Conservation (phyloP, 2,888 invertebrate species). For the Pediacus dermestoides region DNA sequence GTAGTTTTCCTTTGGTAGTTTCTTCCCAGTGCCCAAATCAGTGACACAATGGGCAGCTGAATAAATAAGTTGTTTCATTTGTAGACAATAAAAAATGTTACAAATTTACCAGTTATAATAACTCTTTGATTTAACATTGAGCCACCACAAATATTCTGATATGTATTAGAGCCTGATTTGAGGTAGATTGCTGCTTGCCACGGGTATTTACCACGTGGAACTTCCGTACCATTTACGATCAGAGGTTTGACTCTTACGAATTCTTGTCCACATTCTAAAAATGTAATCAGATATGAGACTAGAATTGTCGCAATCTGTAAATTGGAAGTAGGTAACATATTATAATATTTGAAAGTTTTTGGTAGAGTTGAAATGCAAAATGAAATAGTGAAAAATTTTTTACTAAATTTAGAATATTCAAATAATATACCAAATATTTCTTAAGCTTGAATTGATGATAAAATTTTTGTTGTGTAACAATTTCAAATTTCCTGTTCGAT, state of each 20-base stretch:
- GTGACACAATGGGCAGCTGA: constrained; percentile 41
- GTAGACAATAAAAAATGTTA: too few species aligned
- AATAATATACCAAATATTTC: too few species aligned
- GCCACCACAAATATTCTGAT: constrained; percentile 37
- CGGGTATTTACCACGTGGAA: constrained; percentile 39
- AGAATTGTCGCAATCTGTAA: too few species aligned
- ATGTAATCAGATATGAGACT: constrained; percentile 7
- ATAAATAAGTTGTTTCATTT: too few species aligned
- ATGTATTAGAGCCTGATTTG: constrained; percentile 9
- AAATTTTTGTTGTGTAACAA: too few species aligned
- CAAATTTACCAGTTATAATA: constrained; percentile 41
- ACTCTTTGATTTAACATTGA: constrained; percentile 35
- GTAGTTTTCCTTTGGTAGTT: constrained; percentile 16
- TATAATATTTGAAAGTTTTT: too few species aligned
- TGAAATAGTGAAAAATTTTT: too few species aligned
- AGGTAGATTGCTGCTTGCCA: constrained; percentile 42
- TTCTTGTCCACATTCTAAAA: constrained; percentile 43
- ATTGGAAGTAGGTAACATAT: too few species aligned
- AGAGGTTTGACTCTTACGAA: constrained; percentile 32
- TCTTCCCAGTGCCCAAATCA: background rate
- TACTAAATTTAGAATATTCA: too few species aligned
- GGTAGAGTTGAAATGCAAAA: too few species aligned
- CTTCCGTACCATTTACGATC: constrained; percentile 33
- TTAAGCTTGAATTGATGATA: too few species aligned
- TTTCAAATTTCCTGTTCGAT: too few species aligned